A percentile compares a stretch with the other conserved stretches of the same genome.
Conservation (phyloP, 2,888 invertebrate genomes). For the Drosophila mimica region DNA sequence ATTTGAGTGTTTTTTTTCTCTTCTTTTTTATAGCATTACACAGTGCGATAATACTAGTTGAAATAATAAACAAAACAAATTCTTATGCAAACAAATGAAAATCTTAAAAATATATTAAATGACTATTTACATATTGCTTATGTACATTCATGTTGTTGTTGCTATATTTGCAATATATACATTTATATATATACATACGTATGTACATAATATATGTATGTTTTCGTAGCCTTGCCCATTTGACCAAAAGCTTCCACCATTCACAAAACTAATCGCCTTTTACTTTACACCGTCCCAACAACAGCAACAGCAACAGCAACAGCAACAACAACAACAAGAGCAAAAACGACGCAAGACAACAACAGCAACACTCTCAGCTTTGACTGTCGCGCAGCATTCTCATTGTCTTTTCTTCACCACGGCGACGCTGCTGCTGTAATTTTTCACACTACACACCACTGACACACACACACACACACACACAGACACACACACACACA, state of each 20-base stretch:
- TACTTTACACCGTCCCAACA: constrained; percentile 39
- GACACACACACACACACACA: constrained; percentile 19
- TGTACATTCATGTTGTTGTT: neutral
- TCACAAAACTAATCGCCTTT: constrained; percentile 59
- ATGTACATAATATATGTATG: neutral
- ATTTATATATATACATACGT: neutral
- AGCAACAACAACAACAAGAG: constrained; percentile 23
- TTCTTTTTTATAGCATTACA: neutral
- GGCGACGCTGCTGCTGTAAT: constrained; percentile 74
- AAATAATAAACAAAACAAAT: neutral
- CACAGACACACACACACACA: constrained; percentile 23
- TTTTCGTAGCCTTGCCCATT: constrained; percentile 7
- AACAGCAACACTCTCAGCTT: constrained; percentile 35
- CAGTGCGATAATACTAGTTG: constrained; percentile 4
- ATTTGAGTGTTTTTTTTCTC: neutral
- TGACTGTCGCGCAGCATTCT: constrained; percentile 55
- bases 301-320: constrained; percentile 21
- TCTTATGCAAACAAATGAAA: neutral
- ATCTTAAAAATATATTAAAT: constrained; percentile 1
- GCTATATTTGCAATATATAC: neutral
- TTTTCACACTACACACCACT: constrained; percentile 66
- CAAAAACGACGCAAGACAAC: neutral
- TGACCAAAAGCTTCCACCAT: constrained; percentile 19
- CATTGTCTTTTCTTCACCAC: constrained; percentile 71
- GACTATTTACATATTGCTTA: neutral